A percentile compares a stretch with the other conserved stretches of the same genome.
Evolutionary conservation across 2,888 invertebrate genomes (phyloP).

Genomic region (Serrognathus titanus): DNA sequence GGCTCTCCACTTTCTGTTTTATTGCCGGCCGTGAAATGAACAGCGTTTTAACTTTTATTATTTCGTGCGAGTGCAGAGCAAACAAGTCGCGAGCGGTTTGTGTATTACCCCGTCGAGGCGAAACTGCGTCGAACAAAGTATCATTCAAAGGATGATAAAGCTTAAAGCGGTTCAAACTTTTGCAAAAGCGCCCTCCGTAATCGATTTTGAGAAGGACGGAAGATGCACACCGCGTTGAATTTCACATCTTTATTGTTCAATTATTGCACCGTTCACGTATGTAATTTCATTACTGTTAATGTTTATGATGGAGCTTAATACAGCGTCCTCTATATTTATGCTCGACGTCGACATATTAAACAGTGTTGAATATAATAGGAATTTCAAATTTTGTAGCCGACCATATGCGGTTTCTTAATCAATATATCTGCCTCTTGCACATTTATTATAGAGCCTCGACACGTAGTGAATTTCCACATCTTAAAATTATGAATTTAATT

Average conservation of each 20-base stretch:
- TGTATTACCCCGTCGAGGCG: neutral
- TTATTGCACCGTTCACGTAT: neutral
- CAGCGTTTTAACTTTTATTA: constrained; percentile 17
- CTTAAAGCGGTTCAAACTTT: neutral
- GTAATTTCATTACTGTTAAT: neutral
- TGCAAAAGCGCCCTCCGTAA: neutral
- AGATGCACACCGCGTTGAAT: neutral
- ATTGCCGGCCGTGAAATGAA: constrained; percentile 17
- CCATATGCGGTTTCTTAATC: too few relatives aligned
- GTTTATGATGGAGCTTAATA: neutral
- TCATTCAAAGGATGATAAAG: neutral
- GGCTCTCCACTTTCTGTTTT: constrained; percentile 17
- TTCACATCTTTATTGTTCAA: constrained; percentile 1
- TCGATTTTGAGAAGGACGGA: neutral
- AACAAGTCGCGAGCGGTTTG: neutral
- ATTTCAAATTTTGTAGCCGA: too few relatives aligned
- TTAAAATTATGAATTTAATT: too few relatives aligned
- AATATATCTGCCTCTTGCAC: too few relatives aligned
- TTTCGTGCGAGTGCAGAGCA: neutral
- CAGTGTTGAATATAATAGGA: too few relatives aligned
- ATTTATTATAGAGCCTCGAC: too few relatives aligned
- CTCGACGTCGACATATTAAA: too few relatives aligned
- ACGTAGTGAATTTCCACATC: too few relatives aligned
- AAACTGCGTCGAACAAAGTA: neutral
- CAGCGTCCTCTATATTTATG: too few relatives aligned